Evolutionary conservation across 2,113 vertebrate genomes (phyloP).

Genomic region (Crotalus helleri): DNA sequence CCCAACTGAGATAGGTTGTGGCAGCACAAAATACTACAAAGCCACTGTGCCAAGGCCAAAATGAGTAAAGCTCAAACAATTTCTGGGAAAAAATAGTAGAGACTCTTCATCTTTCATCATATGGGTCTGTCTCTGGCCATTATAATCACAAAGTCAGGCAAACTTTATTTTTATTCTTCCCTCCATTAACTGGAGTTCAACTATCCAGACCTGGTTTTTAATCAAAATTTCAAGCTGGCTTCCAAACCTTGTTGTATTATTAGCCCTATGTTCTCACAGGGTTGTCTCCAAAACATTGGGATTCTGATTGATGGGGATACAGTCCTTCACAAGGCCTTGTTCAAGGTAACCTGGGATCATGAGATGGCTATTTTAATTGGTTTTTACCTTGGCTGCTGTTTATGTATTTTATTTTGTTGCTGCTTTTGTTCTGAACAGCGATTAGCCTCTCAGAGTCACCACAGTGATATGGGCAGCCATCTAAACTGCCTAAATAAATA

Average conservation of each 20-base stretch:
- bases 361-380: not conserved
- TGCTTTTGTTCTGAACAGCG: not conserved
- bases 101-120: not conserved
- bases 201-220: not conserved
- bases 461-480: not conserved
- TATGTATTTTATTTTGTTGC: not conserved
- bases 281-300: not conserved
- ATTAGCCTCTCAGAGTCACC: not conserved
- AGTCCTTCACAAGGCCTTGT: not conserved
- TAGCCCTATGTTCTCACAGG: not conserved
- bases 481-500: not conserved
- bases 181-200: not conserved
- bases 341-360: not conserved
- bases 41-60: not conserved
- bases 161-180: not conserved
- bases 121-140: not conserved
- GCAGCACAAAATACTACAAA: not conserved
- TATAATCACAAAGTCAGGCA: not conserved
- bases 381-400: not conserved
- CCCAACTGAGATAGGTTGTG: not conserved
- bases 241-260: not conserved
- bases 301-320: not conserved
- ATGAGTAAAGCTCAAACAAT: not conserved
- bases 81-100: not conserved
- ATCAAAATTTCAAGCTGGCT: not conserved